Percentiles rank a stretch among this genome's conserved stretches.
Conservation (phyloP, 2,113 vertebrate genomes). For the Sinocyclocheilus anshuiensis region DNA sequence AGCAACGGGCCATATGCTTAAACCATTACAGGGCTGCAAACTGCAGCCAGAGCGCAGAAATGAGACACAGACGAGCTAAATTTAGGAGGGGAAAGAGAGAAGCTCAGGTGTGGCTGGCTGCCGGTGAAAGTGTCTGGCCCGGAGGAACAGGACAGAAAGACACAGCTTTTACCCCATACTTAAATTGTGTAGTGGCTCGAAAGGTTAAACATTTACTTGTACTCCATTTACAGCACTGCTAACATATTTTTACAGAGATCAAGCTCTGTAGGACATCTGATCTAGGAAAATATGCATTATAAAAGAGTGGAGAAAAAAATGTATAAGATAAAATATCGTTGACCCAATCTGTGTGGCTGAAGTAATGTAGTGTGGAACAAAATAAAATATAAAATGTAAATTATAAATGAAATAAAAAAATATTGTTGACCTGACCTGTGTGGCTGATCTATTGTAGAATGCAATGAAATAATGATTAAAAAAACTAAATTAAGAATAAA, state of each 20-base stretch:
- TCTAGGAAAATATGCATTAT: background rate
- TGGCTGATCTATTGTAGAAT: background rate
- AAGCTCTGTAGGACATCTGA: background rate
- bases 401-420: background rate
- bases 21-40: slow-evolving; percentile 57
- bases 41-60: slow-evolving; percentile 5
- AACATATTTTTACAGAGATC: background rate
- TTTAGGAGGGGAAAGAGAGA: slow-evolving; percentile 14
- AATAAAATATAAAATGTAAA: background rate
- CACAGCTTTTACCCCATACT: background rate
- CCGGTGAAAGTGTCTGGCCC: slow-evolving; percentile 1
- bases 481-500: background rate
- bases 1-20: slow-evolving; percentile 67
- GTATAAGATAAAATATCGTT: background rate
- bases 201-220: slow-evolving; percentile 40
- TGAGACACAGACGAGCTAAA: slow-evolving; percentile 20
- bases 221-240: slow-evolving; percentile 15
- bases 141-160: slow-evolving; percentile 8
- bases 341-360: background rate
- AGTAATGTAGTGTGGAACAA: background rate
- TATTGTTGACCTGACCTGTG: background rate
- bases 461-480: background rate
- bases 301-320: background rate
- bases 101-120: slow-evolving; percentile 30
- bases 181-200: background rate